Percentiles rank a stretch among this genome's conserved stretches.
phyloP scores from a whole-genome alignment of 1,140 invertebrate genomes.

The Tetramorium alpestre region DNA sequence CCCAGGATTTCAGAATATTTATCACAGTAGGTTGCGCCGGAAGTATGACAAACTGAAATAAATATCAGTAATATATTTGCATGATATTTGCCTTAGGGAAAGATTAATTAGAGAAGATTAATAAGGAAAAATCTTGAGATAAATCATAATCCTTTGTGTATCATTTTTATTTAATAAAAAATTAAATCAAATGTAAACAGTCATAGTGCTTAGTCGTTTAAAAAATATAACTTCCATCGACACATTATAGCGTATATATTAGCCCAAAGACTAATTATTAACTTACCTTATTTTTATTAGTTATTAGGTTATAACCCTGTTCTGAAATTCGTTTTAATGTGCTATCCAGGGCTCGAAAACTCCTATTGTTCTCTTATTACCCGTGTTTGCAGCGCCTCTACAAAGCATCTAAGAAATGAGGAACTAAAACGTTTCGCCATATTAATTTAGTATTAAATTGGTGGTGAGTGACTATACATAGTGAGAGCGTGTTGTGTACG shows the following conservation, averaged over 20 bases:
- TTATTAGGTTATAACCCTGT: conserved; percentile 89
- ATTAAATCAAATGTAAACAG: background rate
- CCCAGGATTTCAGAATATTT: conserved; percentile 90
- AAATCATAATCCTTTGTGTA: background rate
- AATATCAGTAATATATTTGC: background rate
- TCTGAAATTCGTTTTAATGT: conserved; percentile 87
- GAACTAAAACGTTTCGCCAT: too few species aligned
- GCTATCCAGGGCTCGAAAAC: conserved; percentile 50
- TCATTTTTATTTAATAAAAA: conserved; percentile 25
- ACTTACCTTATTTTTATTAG: conserved; percentile 88
- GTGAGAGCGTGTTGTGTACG: too few species aligned
- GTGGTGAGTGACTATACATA: too few species aligned
- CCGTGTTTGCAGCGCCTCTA: conserved; percentile 1
- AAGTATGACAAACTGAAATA: conserved; percentile 84
- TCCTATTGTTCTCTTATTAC: too few species aligned
- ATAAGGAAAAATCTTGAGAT: background rate
- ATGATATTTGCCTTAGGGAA: background rate
- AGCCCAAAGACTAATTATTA: background rate
- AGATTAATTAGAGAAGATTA: too few species aligned
- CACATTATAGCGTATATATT: background rate
- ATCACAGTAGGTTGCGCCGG: conserved; percentile 90
- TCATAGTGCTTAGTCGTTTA: background rate
- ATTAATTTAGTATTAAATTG: too few species aligned
- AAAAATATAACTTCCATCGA: background rate
- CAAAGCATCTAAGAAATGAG: too few species aligned